Percentiles rank a stretch among this genome's conserved stretches.
phyloP scores from a whole-genome alignment of 2,888 invertebrate species.

The Apamea anceps region DNA sequence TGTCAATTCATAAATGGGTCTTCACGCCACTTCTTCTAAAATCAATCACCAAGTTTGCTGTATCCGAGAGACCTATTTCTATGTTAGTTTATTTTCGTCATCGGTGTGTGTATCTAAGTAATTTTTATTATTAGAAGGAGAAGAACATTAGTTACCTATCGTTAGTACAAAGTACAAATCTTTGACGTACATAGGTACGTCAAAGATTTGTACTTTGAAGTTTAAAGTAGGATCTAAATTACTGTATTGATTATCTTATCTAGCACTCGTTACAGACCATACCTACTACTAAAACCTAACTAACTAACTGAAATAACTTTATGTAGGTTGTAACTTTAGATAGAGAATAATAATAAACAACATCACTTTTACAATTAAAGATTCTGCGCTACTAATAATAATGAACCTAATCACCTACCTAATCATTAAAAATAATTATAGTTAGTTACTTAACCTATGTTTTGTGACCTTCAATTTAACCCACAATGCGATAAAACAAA shows the following conservation, averaged over 20 bases:
- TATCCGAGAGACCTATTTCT: background rate
- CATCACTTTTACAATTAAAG: background rate
- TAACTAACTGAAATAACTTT: background rate
- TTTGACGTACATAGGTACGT: too few relatives aligned
- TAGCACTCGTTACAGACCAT: background rate
- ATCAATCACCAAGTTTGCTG: background rate
- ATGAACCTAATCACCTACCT: too few relatives aligned
- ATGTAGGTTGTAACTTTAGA: background rate
- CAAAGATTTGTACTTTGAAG: too few relatives aligned
- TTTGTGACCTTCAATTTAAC: background rate
- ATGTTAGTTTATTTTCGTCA: background rate
- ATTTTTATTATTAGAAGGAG: background rate
- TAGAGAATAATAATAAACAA: background rate
- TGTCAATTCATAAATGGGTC: too few relatives aligned
- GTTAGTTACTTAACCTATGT: background rate
- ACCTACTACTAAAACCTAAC: too few relatives aligned
- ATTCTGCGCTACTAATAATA: background rate
- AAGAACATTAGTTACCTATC: background rate
- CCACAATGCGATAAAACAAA: background rate
- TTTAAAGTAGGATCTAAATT: background rate
- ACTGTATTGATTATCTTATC: background rate
- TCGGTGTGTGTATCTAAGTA: background rate
- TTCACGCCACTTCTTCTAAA: too few relatives aligned
- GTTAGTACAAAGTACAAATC: conserved; percentile 30
- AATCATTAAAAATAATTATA: background rate